Percentiles rank a stretch among this genome's conserved stretches.
Conservation (phyloP, 1,140 invertebrate genomes). For the Cataglyphis hispanica region DNA sequence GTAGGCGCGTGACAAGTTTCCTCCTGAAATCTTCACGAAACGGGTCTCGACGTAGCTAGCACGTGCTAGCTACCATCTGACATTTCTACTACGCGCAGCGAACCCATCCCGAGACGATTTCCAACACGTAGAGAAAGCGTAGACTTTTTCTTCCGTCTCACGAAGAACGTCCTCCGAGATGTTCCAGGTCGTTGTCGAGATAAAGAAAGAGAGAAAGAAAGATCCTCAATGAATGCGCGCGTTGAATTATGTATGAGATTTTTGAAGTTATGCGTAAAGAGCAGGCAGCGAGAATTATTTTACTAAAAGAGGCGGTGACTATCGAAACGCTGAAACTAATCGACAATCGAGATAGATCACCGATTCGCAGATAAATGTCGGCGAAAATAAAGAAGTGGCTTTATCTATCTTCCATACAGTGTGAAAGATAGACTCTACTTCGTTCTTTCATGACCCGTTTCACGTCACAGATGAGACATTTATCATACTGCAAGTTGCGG, state of each 20-base stretch:
- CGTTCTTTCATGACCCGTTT: neutral
- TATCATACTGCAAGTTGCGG: neutral
- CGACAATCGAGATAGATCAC: neutral
- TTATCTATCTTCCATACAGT: neutral
- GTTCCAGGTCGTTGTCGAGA: neutral
- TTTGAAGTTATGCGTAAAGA: neutral
- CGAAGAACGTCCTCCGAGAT: neutral
- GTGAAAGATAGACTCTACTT: neutral
- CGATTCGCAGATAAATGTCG: neutral
- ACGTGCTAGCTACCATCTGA: conserved; percentile 39
- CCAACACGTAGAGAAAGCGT: conserved; percentile 39
- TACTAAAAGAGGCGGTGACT: neutral
- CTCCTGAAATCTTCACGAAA: conserved; percentile 11
- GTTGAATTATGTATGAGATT: neutral
- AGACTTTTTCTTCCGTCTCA: conserved; percentile 37
- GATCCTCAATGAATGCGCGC: neutral
- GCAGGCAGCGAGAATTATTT: neutral
- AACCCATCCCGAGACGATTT: neutral
- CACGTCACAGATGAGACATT: neutral
- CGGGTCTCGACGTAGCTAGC: neutral
- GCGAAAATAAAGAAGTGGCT: neutral
- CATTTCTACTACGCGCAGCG: conserved; percentile 29
- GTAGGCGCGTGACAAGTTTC: neutral
- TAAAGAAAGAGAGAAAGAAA: no score
- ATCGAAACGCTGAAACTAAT: conserved; percentile 1